Conservation (phyloP, 2,888 invertebrate genomes). For the Apodemia mormo region DNA sequence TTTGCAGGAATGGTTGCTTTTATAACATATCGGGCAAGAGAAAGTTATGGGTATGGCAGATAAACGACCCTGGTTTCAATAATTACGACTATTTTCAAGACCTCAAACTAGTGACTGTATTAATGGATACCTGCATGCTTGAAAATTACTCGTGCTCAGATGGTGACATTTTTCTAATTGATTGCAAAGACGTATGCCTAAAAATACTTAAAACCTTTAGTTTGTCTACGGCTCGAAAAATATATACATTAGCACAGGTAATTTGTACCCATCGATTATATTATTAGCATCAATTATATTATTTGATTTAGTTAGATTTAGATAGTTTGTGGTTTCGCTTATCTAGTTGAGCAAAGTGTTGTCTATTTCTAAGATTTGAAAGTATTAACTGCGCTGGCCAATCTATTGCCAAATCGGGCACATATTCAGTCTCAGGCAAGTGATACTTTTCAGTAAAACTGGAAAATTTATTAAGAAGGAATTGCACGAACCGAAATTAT, state of each 20-base stretch:
- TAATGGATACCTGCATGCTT: not conserved
- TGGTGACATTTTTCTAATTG: not conserved
- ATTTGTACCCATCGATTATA: not conserved
- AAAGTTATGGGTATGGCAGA: constrained; percentile 12
- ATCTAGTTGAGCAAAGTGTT: too few species aligned
- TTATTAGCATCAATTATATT: too few species aligned
- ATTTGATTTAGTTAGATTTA: too few species aligned
- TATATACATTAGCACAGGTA: constrained; percentile 17
- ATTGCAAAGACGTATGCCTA: constrained; percentile 15
- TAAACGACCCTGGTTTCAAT: constrained; percentile 20
- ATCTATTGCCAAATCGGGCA: too few species aligned
- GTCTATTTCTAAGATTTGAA: too few species aligned
- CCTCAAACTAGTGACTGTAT: not conserved
- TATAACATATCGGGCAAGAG: constrained; percentile 14
- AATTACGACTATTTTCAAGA: constrained; percentile 15
- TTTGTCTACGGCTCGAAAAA: not conserved
- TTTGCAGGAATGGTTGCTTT: not conserved
- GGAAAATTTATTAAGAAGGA: too few species aligned
- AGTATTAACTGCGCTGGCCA: too few species aligned
- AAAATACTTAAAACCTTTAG: constrained; percentile 19
- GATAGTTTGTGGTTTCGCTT: too few species aligned
- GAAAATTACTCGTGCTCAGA: constrained; percentile 3
- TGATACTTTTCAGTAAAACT: too few species aligned
- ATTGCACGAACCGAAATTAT: too few species aligned
- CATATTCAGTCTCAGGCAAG: too few species aligned